Percentiles rank a stretch among this genome's conserved stretches.
These are phyloP conservation scores for Antidorcas marsupialis DNA, from an alignment of 2,113 vertebrate genomes.

Conservation along the genomic window DNA sequence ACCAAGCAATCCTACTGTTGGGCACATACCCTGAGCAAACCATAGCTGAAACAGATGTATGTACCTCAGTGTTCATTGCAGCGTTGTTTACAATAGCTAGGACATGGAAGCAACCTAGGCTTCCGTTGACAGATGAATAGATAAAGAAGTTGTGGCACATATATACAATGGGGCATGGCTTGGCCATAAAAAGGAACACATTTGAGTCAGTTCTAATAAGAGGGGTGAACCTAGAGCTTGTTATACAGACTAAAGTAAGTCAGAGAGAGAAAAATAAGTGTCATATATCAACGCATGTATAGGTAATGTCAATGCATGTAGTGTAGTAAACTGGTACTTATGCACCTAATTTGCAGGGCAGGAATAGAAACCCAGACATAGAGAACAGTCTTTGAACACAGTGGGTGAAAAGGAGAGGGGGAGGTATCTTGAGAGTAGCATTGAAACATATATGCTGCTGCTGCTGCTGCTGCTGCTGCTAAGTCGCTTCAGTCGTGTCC, in stretches of 20 bases:
- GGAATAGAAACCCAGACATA: neutral
- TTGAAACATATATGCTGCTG: neutral
- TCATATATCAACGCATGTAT: neutral
- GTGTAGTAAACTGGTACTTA: neutral
- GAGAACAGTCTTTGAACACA: neutral
- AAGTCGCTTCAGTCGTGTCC: too few species aligned
- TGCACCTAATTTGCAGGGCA: neutral
- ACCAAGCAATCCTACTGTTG: neutral
- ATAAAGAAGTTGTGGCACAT: neutral
- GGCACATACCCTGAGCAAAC: neutral
- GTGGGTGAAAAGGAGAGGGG: neutral
- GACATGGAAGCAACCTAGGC: neutral
- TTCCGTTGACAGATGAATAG: neutral
- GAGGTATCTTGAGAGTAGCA: neutral
- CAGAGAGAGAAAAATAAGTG: neutral
- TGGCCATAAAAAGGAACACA: neutral
- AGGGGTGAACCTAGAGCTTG: neutral
- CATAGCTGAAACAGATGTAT: neutral
- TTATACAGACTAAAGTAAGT: neutral
- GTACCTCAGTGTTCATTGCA: neutral
- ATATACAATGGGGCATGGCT: neutral
- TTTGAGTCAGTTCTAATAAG: neutral
- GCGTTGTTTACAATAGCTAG: neutral
- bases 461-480: too few species aligned
- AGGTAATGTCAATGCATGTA: neutral